Evolutionary conservation across 1,140 invertebrate genomes (phyloP).

Genomic region (Nephila pilipes): DNA sequence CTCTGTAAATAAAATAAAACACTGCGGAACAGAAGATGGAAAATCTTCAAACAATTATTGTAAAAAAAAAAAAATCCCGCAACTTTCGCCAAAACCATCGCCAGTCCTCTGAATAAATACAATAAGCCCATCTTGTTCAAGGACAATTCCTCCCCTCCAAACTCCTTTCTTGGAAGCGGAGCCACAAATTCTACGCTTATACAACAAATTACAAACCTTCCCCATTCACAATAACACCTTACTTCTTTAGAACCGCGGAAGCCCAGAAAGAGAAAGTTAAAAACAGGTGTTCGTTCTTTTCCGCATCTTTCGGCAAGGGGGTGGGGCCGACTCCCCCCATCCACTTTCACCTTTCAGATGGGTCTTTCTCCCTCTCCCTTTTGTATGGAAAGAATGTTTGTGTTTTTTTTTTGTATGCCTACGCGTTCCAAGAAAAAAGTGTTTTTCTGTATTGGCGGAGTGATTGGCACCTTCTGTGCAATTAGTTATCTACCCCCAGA

Average conservation of each 20-base stretch:
- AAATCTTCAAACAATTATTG: no score
- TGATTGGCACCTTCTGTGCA: no score
- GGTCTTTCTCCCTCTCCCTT: neutral
- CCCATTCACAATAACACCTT: neutral
- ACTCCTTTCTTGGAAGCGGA: neutral
- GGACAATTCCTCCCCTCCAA: neutral
- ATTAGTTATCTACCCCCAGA: no score
- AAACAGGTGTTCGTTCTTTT: conserved; percentile 15
- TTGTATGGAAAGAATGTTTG: neutral
- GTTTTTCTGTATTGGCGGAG: no score
- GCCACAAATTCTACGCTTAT: neutral
- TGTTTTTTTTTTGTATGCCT: neutral
- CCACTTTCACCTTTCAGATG: neutral
- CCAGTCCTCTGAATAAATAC: neutral
- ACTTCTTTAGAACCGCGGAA: neutral
- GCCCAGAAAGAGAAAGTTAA: neutral
- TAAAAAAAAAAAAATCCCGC: neutral
- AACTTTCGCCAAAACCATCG: neutral
- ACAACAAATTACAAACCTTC: neutral
- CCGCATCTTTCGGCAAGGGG: neutral
- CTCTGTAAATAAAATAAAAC: no score
- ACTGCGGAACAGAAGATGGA: no score
- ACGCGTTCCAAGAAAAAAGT: no score
- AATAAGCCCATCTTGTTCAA: neutral
- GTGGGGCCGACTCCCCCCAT: neutral